Conservation (phyloP, 2,113 vertebrate species). For the Trichechus manatus region DNA sequence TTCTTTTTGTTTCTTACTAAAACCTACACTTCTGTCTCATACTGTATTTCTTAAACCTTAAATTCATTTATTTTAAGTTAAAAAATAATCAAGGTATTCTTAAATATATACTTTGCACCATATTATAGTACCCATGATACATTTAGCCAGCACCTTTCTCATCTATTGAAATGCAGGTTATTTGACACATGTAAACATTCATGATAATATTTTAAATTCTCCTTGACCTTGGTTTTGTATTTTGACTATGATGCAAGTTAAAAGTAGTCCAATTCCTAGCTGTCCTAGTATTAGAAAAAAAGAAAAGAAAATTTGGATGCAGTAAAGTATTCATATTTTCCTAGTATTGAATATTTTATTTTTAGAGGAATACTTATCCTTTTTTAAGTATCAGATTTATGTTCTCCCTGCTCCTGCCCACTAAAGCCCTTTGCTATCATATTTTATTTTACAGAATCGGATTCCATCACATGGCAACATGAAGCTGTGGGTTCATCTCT, state of each 20-base stretch:
- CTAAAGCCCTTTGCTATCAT: conserved; percentile 59
- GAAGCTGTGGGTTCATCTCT: conserved; percentile 91
- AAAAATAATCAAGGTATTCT: not conserved
- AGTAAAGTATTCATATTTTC: not conserved
- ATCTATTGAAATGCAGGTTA: not conserved
- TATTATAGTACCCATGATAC: not conserved
- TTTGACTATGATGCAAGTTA: not conserved
- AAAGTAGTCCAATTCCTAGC: not conserved
- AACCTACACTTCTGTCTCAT: not conserved
- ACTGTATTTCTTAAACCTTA: not conserved
- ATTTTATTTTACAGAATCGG: conserved; percentile 81
- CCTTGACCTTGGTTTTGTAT: conserved; percentile 20
- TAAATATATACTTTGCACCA: not conserved
- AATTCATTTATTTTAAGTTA: not conserved
- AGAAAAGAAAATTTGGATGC: not conserved
- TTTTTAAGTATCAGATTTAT: not conserved
- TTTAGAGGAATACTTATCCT: not conserved
- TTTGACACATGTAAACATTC: not conserved
- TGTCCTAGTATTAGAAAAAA: not conserved
- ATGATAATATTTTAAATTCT: not conserved
- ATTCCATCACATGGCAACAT: conserved; percentile 88
- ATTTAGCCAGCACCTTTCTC: not conserved
- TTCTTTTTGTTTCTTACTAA: not conserved
- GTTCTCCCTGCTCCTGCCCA: not conserved
- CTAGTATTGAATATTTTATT: not conserved